These are phyloP conservation scores for Jaculus jaculus DNA, from an alignment of 2,113 vertebrate species.

Conservation along the genomic window DNA sequence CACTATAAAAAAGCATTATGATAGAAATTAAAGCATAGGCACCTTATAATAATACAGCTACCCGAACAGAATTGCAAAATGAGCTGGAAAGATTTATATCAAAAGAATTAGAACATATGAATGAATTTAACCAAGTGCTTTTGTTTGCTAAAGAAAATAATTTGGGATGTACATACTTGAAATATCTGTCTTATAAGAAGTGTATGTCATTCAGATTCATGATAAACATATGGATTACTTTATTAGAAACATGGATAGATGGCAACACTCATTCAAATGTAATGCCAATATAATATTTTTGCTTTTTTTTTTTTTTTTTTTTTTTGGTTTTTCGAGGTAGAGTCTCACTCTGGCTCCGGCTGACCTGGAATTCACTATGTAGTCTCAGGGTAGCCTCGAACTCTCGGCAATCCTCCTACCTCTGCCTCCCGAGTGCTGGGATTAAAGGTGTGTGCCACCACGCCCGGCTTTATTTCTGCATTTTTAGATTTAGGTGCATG, in stretches of 20 bases:
- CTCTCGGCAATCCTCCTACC: too few species aligned
- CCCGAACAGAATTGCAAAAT: slow-evolving; percentile 2
- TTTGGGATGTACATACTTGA: not conserved
- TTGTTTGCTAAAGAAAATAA: not conserved
- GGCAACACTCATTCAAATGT: slow-evolving; percentile 19
- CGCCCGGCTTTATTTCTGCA: too few species aligned
- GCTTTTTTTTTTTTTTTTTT: too few species aligned
- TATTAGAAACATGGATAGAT: not conserved
- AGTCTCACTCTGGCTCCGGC: too few species aligned
- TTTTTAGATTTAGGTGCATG: not conserved
- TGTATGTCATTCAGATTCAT: slow-evolving; percentile 16
- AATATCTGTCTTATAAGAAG: not conserved
- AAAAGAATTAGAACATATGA: slow-evolving; percentile 5
- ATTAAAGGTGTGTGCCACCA: too few species aligned
- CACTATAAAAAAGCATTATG: not conserved
- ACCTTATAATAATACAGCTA: slow-evolving; percentile 21
- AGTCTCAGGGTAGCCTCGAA: too few species aligned
- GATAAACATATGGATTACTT: not conserved
- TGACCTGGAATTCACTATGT: too few species aligned
- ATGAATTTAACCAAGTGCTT: slow-evolving; percentile 43
- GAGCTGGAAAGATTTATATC: not conserved
- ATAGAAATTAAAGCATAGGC: slow-evolving; percentile 29
- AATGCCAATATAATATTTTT: not conserved
- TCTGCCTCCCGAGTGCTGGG: too few species aligned
- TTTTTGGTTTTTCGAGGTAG: too few species aligned